Evolutionary conservation across 1,140 invertebrate species (phyloP).

Genomic region (Drosophila orena): DNA sequence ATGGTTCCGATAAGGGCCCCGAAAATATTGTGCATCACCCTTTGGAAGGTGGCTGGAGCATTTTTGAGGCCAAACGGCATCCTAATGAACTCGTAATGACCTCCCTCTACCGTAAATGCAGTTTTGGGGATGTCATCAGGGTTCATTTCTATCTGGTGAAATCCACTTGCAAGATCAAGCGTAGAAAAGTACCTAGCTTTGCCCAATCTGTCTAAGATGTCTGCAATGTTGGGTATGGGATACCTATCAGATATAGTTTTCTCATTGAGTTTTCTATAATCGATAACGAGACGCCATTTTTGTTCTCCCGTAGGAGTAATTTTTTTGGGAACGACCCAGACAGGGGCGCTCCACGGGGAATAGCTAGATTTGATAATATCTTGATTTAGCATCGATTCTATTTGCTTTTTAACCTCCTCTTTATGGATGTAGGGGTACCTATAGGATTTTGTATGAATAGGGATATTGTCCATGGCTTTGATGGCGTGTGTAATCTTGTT

Average conservation of each 20-base stretch:
- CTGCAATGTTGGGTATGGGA: too few species aligned
- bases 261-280: slow-evolving; percentile 16
- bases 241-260: slow-evolving; percentile 1
- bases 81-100: too few species aligned
- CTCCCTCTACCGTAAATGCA: too few species aligned
- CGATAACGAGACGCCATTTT: slow-evolving; percentile 20
- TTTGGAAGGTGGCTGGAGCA: too few species aligned
- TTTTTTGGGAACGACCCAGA: slow-evolving; percentile 23
- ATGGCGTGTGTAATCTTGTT: slow-evolving; percentile 19
- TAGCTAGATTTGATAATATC: slow-evolving; percentile 21
- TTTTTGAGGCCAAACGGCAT: too few species aligned
- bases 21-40: too few species aligned
- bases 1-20: too few species aligned
- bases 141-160: not conserved
- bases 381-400: slow-evolving; percentile 12
- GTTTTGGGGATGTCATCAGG: not conserved
- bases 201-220: too few species aligned
- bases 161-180: too few species aligned
- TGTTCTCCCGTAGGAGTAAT: not conserved
- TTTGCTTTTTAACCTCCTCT: slow-evolving; percentile 21
- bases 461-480: slow-evolving; percentile 13
- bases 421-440: slow-evolving; percentile 25
- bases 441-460: slow-evolving; percentile 23
- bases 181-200: too few species aligned
- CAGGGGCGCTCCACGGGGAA: slow-evolving; percentile 15